A percentile compares a stretch with the other conserved stretches of the same genome.
Conservation (phyloP, 2,797 vertebrate genomes). For the Rhynchotus rufescens region DNA sequence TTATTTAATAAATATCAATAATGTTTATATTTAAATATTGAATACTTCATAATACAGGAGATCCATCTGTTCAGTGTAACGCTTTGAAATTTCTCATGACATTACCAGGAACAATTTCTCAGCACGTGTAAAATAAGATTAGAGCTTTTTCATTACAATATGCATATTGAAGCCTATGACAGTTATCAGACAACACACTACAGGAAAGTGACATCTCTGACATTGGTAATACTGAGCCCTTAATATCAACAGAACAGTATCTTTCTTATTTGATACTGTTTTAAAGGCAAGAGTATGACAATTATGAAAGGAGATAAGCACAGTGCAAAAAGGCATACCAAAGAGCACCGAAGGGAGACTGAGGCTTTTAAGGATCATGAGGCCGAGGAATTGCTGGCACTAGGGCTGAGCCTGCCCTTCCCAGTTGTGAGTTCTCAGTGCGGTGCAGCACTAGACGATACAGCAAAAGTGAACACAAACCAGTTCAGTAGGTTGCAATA, state of each 20-base stretch:
- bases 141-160: not conserved
- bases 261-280: not conserved
- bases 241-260: not conserved
- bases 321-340: not conserved
- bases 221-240: not conserved
- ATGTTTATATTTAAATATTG: not conserved
- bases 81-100: not conserved
- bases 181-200: not conserved
- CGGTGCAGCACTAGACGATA: not conserved
- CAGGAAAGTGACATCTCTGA: constrained; percentile 18
- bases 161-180: not conserved
- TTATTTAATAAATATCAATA: not conserved
- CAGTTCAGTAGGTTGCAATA: not conserved
- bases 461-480: not conserved
- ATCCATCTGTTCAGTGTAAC: not conserved
- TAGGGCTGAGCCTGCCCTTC: not conserved
- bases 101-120: not conserved
- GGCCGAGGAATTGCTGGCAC: not conserved
- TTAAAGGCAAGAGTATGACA: not conserved
- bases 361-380: not conserved
- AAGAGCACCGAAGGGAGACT: not conserved
- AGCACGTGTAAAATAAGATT: not conserved
- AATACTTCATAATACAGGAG: not conserved
- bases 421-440: not conserved
- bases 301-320: not conserved